phyloP scores from a whole-genome alignment of 37 sponge, comb jelly and placozoan species.

The Aplysina aerophoba region DNA sequence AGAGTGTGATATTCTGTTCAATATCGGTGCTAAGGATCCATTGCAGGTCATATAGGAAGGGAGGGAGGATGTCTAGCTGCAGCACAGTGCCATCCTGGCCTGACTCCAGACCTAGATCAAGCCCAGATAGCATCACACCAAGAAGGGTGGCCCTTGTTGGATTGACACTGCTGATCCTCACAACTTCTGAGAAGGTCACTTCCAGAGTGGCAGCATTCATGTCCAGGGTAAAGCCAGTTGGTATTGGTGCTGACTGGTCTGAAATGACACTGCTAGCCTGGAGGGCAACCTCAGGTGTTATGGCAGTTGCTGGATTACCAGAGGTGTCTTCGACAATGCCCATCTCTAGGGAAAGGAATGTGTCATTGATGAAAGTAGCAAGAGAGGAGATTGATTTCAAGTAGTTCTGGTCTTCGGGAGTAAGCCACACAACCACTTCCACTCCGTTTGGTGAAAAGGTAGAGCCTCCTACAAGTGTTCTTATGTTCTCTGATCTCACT shows the following conservation, averaged over 20 bases:
- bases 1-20: not conserved
- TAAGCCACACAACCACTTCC: constrained; percentile 39
- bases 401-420: constrained; percentile 54
- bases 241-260: constrained; percentile 58
- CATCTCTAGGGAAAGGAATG: constrained; percentile 60
- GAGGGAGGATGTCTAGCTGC: not conserved
- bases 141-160: constrained; percentile 44
- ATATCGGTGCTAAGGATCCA: not conserved
- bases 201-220: constrained; percentile 61
- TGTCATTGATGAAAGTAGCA: constrained; percentile 60
- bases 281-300: constrained; percentile 56
- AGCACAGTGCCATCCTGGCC: not conserved
- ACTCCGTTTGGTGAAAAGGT: constrained; percentile 32
- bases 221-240: constrained; percentile 47
- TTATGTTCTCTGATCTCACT: not conserved
- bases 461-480: constrained; percentile 2
- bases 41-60: constrained; percentile 16
- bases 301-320: constrained; percentile 46
- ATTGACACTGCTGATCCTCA: constrained; percentile 51
- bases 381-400: constrained; percentile 65
- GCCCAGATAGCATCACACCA: not conserved
- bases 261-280: constrained; percentile 50
- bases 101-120: not conserved
- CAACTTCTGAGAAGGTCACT: constrained; percentile 68
- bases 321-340: constrained; percentile 43